Base-by-base conservation (phyloP, 2,113 vertebrate species). In the Cyanocitta stelleri region DNA sequence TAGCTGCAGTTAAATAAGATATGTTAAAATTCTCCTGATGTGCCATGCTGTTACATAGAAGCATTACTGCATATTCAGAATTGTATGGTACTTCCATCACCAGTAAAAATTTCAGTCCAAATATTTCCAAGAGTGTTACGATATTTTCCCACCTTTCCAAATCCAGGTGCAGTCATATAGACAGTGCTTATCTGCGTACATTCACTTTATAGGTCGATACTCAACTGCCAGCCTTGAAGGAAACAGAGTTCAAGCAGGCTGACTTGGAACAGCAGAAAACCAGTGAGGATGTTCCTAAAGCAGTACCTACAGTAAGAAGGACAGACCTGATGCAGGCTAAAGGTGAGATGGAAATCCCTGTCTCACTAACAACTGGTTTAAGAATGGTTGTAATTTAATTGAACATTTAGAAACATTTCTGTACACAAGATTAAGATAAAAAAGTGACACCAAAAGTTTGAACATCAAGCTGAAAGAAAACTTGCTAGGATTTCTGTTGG, bases 271-370 rank as follows among this genome's bases (percentile, higher is more conserved):
- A 51, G 8, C 63, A 93, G 43, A 90, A 75, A 48, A 56, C 15
- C 29, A 69, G 29, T 39, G 67, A 35, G 12, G 85, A 81, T 48
- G 39, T 55, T 63, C 85, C 79, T 89, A 92, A 78, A 8, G 84
- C 85, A 69, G 68, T 23, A 69, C 83, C 95, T 52, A 79, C 44
- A 35, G 49, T 86, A 12, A 62, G 90, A 82, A 89, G 22, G 18
- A 59, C 4, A 68, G 97, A 97, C n/a, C 20, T 14, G 16, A 54
- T 24, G 33, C 68, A 72, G 43, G n/a, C 77, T 76, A 89, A 96
- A 92, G 97, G 97, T 98, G 78, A 95, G 92, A 35, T 23, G 32
- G 37, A 67, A 61, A 44, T 71, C 11, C 33, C 9, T 61, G 2
- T 30, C 17, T 64, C 43, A 64, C 24, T 49, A 51, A 43, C n/a